Conservation (phyloP, 2,888 invertebrate genomes). For the Margaritifera margaritifera region DNA sequence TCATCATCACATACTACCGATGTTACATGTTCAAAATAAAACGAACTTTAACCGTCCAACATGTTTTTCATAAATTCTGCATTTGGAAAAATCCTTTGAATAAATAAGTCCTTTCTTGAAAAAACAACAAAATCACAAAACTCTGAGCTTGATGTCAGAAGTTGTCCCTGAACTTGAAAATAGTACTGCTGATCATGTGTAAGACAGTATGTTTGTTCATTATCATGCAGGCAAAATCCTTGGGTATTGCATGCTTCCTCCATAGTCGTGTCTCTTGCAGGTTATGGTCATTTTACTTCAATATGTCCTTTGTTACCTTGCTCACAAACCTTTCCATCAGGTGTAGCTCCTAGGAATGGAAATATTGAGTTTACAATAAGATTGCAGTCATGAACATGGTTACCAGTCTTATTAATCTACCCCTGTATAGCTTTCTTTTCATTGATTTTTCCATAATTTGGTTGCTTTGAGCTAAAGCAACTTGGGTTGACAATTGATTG, state of each 20-base stretch:
- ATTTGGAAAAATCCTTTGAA: too few relatives aligned
- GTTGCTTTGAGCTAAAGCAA: too few relatives aligned
- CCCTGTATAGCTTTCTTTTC: constrained; percentile 17
- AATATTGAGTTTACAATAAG: constrained; percentile 17
- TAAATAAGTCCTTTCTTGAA: too few relatives aligned
- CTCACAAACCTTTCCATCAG: constrained; percentile 23
- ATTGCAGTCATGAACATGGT: constrained; percentile 24
- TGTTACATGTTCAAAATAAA: too few relatives aligned
- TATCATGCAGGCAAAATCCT: too few relatives aligned
- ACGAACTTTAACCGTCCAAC: too few relatives aligned
- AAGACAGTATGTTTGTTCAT: too few relatives aligned
- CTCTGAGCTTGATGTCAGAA: constrained; percentile 11
- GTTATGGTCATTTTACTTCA: constrained; percentile 32
- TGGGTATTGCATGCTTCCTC: too few relatives aligned
- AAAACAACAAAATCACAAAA: constrained; percentile 27
- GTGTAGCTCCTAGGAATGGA: constrained; percentile 29
- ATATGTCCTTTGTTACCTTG: constrained; percentile 16
- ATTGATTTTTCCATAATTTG: constrained; percentile 19
- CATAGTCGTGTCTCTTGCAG: constrained; percentile 20
- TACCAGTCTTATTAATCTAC: constrained; percentile 19
- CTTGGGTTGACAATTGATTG: background rate
- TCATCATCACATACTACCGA: too few relatives aligned
- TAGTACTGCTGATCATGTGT: constrained; percentile 21
- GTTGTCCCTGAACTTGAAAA: constrained; percentile 27
- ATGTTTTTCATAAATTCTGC: too few relatives aligned